Percentiles rank a stretch among this genome's conserved stretches.
These are phyloP conservation scores for Clarias batrachus DNA, from an alignment of 2,113 vertebrate genomes.

Conservation along the genomic window DNA sequence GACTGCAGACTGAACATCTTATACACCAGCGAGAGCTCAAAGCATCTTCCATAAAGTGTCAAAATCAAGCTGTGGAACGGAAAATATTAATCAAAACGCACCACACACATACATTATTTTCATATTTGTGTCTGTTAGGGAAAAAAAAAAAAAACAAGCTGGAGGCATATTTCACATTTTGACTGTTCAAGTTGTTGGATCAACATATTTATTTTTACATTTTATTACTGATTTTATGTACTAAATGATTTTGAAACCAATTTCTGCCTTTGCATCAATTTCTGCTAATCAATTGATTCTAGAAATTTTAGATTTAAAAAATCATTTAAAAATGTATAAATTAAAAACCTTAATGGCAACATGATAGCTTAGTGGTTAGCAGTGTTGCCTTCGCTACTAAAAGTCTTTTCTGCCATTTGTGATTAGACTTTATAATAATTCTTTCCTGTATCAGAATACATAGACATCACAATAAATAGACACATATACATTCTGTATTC, in stretches of 20 bases:
- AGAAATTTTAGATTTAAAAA: not conserved
- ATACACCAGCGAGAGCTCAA: not conserved
- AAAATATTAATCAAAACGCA: not conserved
- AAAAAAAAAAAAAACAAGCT: not conserved
- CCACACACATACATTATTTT: slow-evolving; percentile 1
- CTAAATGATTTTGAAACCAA: not conserved
- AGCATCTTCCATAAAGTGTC: not conserved
- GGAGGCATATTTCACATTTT: not conserved
- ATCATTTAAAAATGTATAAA: not conserved
- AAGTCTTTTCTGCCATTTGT: too few species aligned
- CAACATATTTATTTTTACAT: not conserved
- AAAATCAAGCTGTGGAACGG: not conserved
- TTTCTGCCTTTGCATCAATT: not conserved
- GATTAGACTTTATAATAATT: too few species aligned
- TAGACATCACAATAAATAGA: too few species aligned
- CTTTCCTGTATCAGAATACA: too few species aligned
- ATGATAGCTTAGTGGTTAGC: too few species aligned
- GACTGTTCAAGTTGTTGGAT: not conserved
- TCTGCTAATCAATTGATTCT: not conserved
- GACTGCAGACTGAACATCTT: not conserved
- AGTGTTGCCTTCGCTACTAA: too few species aligned
- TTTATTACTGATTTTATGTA: not conserved
- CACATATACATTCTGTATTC: too few species aligned
- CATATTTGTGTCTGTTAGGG: not conserved
- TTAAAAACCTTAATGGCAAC: not conserved